Base-by-base conservation (phyloP, 2,888 invertebrate species). In the Drosophila picticornis region DNA sequence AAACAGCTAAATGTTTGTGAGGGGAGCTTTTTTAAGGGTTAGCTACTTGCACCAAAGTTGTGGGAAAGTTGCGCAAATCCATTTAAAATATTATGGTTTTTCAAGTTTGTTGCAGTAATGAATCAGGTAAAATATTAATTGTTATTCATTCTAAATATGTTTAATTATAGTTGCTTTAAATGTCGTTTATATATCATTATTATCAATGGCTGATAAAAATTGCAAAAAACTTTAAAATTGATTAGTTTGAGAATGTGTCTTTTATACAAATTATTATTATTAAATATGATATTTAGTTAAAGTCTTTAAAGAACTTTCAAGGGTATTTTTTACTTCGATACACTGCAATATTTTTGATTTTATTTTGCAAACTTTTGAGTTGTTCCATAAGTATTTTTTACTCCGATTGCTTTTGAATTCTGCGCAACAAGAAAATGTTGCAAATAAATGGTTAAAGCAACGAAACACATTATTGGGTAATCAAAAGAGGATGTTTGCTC, bases 1-100 rank as follows among this genome's bases (percentile, higher is more conserved):
- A 70, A 51, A 19, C 69, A 72, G 57, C 69, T 50, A 36, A 60
- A 65, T 59, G 62, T 69, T 16, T 27, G 55, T 2, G 55, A 40
- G 5, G 29, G 38, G 6, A 40, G 43, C 50, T 38, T 62, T 48
- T 46, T 22, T 32, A 27, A 16, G 50, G 78, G 81, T 58, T 67
- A 48, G 25, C 16, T 58, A 10, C 27, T 6, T 57, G 11, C 27
- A 32, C 9, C 10, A 48, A n/a, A 36, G 32, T 32, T 38, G n/a
- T 51, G 51, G 25, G 46, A 46, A 46, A 25, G 46, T 46, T 46
- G 4, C 46, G 7, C 4, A 46, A 46, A 25, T 2, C 9, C 46
- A 4, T 25, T 4, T 43, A 11, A 43, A 6, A 22, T 22, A 43
- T 6, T 43, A 43, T 22, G n/a, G 6, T 13, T 43, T 11, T 43